Conservation (phyloP, 1,140 invertebrate genomes). For the Caenorhabditis briggsae region DNA sequence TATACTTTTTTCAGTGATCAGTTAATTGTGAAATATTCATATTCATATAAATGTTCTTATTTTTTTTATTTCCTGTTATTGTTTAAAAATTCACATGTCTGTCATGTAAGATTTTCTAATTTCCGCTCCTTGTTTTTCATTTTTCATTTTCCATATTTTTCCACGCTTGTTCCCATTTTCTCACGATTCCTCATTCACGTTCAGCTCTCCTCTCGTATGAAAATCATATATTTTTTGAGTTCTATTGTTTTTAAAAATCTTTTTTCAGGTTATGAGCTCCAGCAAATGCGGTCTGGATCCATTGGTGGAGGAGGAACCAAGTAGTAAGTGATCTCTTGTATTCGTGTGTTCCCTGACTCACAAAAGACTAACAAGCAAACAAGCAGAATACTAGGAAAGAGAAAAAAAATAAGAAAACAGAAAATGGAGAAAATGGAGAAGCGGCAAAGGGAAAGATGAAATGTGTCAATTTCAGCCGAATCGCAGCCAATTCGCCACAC, state of each 20-base stretch:
- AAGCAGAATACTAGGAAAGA: neutral
- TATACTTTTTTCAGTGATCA: too few relatives aligned
- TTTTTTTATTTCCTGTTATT: neutral
- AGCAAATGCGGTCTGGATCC: constrained; percentile 49
- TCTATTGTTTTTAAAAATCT: neutral
- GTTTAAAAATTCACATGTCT: too few relatives aligned
- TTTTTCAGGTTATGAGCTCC: constrained; percentile 38
- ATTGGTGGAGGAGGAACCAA: constrained; percentile 47
- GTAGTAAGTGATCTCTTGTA: constrained; percentile 34
- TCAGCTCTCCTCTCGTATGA: too few relatives aligned
- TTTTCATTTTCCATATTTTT: neutral
- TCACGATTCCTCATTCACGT: too few relatives aligned
- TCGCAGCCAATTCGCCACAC: constrained; percentile 43
- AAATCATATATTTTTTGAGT: too few relatives aligned
- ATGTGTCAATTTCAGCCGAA: constrained; percentile 46
- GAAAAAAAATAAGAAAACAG: neutral
- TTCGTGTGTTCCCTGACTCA: neutral
- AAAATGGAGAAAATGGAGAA: neutral
- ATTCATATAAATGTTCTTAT: neutral
- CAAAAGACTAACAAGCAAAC: neutral
- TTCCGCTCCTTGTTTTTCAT: neutral
- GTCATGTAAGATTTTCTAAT: neutral
- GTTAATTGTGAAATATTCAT: too few relatives aligned
- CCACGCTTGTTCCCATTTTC: too few relatives aligned
- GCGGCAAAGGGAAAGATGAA: neutral